Percentiles rank a stretch among this genome's conserved stretches.
phyloP scores from a whole-genome alignment of 2,113 vertebrate genomes.

The Oplegnathus fasciatus region DNA sequence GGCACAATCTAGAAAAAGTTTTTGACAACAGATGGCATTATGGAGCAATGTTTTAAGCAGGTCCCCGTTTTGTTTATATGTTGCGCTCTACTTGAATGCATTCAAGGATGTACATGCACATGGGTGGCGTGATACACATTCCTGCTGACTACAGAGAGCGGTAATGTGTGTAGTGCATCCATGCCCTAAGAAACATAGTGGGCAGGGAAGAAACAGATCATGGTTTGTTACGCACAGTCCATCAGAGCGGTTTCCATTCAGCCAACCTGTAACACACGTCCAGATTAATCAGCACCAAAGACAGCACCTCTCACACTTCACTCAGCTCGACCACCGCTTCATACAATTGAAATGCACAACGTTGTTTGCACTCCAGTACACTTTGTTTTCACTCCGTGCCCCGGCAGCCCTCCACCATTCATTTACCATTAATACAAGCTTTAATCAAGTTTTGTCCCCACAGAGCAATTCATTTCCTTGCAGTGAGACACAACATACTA shows the following conservation, averaged over 20 bases:
- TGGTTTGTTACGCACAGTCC: slow-evolving; percentile 56
- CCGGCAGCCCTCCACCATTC: slow-evolving; percentile 13
- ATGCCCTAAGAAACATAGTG: too few relatives aligned
- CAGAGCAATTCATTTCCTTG: slow-evolving; percentile 5
- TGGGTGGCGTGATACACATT: too few relatives aligned
- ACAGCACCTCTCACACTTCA: slow-evolving; percentile 40
- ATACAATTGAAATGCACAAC: slow-evolving; percentile 44
- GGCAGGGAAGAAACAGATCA: slow-evolving; percentile 6
- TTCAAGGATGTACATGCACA: too few relatives aligned
- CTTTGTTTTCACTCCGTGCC: slow-evolving; percentile 48
- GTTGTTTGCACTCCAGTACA: background rate
- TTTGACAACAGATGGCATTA: too few relatives aligned
- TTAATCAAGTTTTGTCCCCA: background rate
- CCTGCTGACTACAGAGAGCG: too few relatives aligned
- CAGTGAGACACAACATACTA: background rate
- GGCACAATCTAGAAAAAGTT: background rate
- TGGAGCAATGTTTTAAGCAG: too few relatives aligned
- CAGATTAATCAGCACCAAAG: slow-evolving; percentile 51
- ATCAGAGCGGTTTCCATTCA: slow-evolving; percentile 50
- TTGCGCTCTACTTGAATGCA: too few relatives aligned
- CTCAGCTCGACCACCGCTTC: slow-evolving; percentile 9
- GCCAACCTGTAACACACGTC: slow-evolving; percentile 26
- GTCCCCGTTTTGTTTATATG: too few relatives aligned
- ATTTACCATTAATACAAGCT: slow-evolving; percentile 8
- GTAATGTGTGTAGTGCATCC: too few relatives aligned